Base-by-base conservation (phyloP, 2,797 vertebrate species). In the Periophthalmus magnuspinnatus region DNA sequence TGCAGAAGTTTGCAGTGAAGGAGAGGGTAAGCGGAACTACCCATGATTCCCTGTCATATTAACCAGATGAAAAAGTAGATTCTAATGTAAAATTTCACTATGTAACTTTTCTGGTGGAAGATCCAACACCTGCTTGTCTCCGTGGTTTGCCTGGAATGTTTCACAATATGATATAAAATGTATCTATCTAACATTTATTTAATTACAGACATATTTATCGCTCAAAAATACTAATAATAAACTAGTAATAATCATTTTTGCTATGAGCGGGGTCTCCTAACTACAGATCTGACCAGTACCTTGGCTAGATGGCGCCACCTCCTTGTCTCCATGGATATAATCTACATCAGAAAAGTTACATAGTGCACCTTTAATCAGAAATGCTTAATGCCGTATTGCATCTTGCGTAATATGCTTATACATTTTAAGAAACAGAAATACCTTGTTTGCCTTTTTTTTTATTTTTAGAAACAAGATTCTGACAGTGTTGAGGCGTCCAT, bases 401-500 rank as follows among this genome's bases (percentile, higher is more conserved):
- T 38, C 19, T n/a, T 21, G 33, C 1, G 16, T 34, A 21, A 36
- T 36, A n/a, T 61, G 6, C 7, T n/a, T 36, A 62, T 14, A n/a
- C 13, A 8, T 58, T 7, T 21, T 45, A 45, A 14, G 13, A 45
- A 14, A 60, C 16, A 34, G 17, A 33, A 21, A 6, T n/a, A 17
- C 2, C n/a, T 45, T 24, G 1, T 41, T 22, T 9, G 5, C 33
- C 13, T 24, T 6, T 41, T 16, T 75, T 80, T 28, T 28, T n/a
- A n/a, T 17, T 54, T 75, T 34, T 33, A 94, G 93, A 91, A 67
- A 59, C 90, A 91, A 48, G 85, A 82, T 41, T 81, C 82, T 62
- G 90, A 93, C 32, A 82, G 75, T 0, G 81, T 95, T 0, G 97
- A 98, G 84, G 95, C 95, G 41, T 94, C 95, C 0, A 84, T 98